Evolutionary conservation across 2,888 invertebrate genomes (phyloP), one percentile per base, ranked within the genome.

Genomic region (Torymus aiolomorphi): DNA sequence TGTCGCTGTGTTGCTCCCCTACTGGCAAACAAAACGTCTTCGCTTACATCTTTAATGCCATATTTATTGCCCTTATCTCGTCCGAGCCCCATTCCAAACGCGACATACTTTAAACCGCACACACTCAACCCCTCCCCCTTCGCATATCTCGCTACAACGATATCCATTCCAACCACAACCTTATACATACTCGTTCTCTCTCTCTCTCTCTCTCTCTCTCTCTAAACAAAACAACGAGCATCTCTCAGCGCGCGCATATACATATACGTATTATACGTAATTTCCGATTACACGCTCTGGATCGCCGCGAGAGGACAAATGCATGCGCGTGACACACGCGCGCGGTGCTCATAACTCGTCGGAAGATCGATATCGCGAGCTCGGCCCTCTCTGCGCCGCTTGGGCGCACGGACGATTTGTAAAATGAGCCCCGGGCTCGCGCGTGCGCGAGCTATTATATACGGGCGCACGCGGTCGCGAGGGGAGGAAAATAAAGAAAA

Each of bases 291-390:
- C 24, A 16, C 56, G 42, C 49, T 49, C 57, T 18, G 42, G 42
- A 42, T 42, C 14, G 31, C 14, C 61, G 49, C 61, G 49, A 42
- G 42, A 42, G 57, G 31, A 52, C 67, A 76, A 76, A 76, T 76
- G 3, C 2, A 56, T 14, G 42, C 63, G 51, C 56, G 63, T 57
- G 74, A 78, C 78, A 63, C 51, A 42, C 42, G 42, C 59, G 51
- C 2, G 57, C 65, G 16, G 52, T 24, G 67, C 62, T 78, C 78
- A 63, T 74, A 69, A 74, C 67, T 78, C 69, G 67, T 24, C 31
- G 12, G 49, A 31, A 79, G 78, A 80, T 80, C 79, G 79, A 80
- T 76, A 80, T 74, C 78, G 57, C 71, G 18, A 42, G 42, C 42
- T 42, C 16, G 31, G 16, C 51, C 18, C 62, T 69, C 56, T 69